These are phyloP conservation scores for Philopedon plagiatum DNA, from an alignment of 2,888 invertebrate genomes.

Conservation along the genomic window DNA sequence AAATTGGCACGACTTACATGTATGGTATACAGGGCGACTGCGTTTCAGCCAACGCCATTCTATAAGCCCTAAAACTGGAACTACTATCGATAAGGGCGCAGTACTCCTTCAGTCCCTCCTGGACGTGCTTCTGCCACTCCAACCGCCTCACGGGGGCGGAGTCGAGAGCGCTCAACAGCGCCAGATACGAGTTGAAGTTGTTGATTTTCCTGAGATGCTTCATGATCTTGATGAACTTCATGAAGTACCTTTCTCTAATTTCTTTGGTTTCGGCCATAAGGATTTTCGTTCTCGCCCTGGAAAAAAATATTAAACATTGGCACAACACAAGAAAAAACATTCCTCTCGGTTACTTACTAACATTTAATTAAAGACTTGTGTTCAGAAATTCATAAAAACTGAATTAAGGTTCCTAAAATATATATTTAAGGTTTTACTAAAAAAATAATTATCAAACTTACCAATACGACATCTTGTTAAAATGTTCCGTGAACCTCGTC, in stretches of 20 bases:
- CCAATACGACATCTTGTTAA: slow-evolving; percentile 99
- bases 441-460: too few relatives aligned
- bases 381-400: too few relatives aligned
- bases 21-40: slow-evolving; percentile 99
- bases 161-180: slow-evolving; percentile 95
- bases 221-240: slow-evolving; percentile 98
- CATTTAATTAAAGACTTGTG: too few relatives aligned
- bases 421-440: too few relatives aligned
- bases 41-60: slow-evolving; percentile 94
- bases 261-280: slow-evolving; percentile 95
- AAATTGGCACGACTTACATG: slow-evolving; percentile 81
- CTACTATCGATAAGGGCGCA: slow-evolving; percentile 97
- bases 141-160: slow-evolving; percentile 94
- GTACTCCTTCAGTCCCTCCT: slow-evolving; percentile 94
- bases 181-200: slow-evolving; percentile 98
- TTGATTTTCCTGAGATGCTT: slow-evolving; percentile 96
- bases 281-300: slow-evolving; percentile 90
- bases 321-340: too few relatives aligned
- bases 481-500: slow-evolving; percentile 97
- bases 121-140: slow-evolving; percentile 94
- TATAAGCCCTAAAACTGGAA: slow-evolving; percentile 97
- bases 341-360: too few relatives aligned
- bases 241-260: slow-evolving; percentile 89
- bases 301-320: slow-evolving; percentile 47
- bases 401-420: too few relatives aligned